phyloP scores from a whole-genome alignment of 1,140 invertebrate genomes.

The Brachionus koreanus region DNA sequence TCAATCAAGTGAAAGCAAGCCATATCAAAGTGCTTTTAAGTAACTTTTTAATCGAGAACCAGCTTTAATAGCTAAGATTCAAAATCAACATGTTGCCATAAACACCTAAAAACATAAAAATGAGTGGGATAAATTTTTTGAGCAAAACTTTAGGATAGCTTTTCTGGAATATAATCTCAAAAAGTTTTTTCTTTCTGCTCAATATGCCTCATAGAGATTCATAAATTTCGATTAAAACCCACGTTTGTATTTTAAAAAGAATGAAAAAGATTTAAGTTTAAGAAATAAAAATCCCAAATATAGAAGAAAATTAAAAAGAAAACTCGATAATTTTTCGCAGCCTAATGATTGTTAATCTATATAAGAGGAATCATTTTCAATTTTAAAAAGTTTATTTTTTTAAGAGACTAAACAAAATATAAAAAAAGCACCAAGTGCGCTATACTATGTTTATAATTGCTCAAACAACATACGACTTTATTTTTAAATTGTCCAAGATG shows the following conservation, averaged over 20 bases:
- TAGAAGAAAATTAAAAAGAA: not conserved
- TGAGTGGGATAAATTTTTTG: constrained; percentile 29
- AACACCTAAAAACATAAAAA: not conserved
- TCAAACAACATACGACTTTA: not conserved
- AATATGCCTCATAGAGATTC: constrained; percentile 31
- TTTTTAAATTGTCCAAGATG: not conserved
- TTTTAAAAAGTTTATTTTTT: not conserved
- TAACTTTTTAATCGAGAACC: not conserved
- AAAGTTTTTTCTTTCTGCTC: not conserved
- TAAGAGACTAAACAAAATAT: not conserved
- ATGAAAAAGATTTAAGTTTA: not conserved
- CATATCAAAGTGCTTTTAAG: constrained; percentile 12
- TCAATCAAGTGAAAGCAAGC: constrained; percentile 7
- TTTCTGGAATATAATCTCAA: constrained; percentile 27
- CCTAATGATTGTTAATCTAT: not conserved
- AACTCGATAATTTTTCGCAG: not conserved
- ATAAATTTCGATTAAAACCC: constrained; percentile 5
- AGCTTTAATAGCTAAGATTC: not conserved
- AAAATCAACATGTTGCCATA: constrained; percentile 30
- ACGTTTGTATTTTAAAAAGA: constrained; percentile 13
- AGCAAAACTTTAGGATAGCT: constrained; percentile 28
- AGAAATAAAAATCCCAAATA: constrained; percentile 20
- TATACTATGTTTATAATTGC: not conserved
- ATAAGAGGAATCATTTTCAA: constrained; percentile 16
- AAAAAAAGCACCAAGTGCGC: not conserved